Conservation (phyloP, 1,140 invertebrate species). For the Dinoponera quadriceps region DNA sequence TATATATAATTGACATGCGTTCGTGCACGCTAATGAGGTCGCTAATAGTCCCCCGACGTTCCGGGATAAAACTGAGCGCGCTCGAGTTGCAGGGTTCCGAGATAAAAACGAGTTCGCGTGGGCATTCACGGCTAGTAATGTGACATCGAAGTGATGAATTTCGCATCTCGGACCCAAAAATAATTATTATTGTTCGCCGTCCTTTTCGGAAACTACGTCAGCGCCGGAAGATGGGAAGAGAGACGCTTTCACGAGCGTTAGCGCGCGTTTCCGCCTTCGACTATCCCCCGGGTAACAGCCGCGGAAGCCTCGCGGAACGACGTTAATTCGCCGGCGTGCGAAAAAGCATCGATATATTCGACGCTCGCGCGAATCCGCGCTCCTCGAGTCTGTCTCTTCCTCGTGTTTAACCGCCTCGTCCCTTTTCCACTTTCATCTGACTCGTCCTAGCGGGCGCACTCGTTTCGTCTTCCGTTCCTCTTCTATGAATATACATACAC, state of each 20-base stretch:
- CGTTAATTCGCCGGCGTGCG: neutral
- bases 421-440: neutral
- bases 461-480: constrained; percentile 3
- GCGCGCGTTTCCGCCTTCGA: neutral
- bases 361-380: constrained; percentile 23
- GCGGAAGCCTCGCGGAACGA: neutral
- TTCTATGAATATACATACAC: constrained; percentile 36
- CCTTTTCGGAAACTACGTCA: no score
- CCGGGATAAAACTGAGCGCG: neutral
- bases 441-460: constrained; percentile 1
- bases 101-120: neutral
- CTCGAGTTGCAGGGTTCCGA: neutral
- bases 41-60: constrained; percentile 8
- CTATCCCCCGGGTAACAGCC: neutral
- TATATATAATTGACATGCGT: constrained; percentile 14
- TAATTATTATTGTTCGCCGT: neutral
- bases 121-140: neutral
- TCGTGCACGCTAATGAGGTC: constrained; percentile 28
- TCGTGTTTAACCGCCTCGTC: constrained; percentile 3
- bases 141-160: neutral
- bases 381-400: neutral
- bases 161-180: neutral
- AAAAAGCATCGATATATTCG: constrained; percentile 8
- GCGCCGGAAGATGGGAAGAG: neutral
- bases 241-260: neutral